Percentiles rank a stretch among this genome's conserved stretches.
Evolutionary conservation across 23 tunicate species (phyloP).

Genomic region (Phallusia fumigata): DNA sequence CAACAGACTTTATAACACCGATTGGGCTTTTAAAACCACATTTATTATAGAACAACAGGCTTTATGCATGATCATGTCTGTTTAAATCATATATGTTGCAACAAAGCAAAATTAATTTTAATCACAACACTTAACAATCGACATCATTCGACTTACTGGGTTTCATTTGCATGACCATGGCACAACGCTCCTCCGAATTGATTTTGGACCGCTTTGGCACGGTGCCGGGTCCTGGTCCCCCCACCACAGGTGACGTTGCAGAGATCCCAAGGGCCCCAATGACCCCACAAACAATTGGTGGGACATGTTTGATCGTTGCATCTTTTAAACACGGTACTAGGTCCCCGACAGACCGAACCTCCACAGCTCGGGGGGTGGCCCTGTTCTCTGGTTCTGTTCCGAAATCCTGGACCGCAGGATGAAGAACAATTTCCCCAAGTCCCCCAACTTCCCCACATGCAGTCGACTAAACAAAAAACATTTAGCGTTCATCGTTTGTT

Average conservation of each 20-base stretch:
- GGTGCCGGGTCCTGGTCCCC: background rate
- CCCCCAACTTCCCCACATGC: background rate
- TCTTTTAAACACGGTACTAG: background rate
- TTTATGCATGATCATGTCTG: no score
- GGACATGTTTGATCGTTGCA: background rate
- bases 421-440: background rate
- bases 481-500: no score
- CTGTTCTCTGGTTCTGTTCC: background rate
- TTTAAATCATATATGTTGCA: no score
- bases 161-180: no score
- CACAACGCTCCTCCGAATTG: no score
- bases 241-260: background rate
- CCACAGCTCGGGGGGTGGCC: slow-evolving; percentile 1
- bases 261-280: background rate
- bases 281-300: background rate
- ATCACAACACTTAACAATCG: no score
- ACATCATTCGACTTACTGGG: no score
- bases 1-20: no score
- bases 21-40: no score
- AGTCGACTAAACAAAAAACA: background rate
- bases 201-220: background rate
- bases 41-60: no score
- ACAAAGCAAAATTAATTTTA: no score
- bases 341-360: slow-evolving; percentile 11
- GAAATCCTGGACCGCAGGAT: background rate